phyloP scores from a whole-genome alignment of 1,140 invertebrate genomes.

The Drosophila athabasca region DNA sequence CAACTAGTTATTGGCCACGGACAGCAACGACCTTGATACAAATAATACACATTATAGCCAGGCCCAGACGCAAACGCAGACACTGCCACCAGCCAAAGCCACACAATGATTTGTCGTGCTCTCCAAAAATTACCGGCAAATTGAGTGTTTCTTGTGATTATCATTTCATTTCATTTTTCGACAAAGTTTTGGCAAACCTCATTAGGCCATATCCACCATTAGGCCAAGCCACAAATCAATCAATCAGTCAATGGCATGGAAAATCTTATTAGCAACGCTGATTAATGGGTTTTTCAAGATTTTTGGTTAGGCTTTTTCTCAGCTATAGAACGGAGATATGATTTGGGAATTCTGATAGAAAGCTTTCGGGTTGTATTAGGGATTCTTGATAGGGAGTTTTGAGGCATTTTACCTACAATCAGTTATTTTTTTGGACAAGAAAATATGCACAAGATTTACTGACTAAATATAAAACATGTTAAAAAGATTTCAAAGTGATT shows the following conservation, averaged over 20 bases:
- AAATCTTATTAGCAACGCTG: slow-evolving; percentile 50
- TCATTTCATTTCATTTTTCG: slow-evolving; percentile 33
- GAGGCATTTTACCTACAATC: too few relatives aligned
- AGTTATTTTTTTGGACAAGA: too few relatives aligned
- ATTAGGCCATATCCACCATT: slow-evolving; percentile 50
- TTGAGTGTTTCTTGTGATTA: slow-evolving; percentile 43
- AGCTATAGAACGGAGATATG: neutral
- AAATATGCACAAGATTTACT: too few relatives aligned
- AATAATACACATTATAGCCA: slow-evolving; percentile 26
- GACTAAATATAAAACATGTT: too few relatives aligned
- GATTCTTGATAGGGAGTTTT: too few relatives aligned
- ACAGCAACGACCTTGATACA: slow-evolving; percentile 65
- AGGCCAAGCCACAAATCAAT: slow-evolving; percentile 45
- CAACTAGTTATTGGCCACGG: slow-evolving; percentile 52
- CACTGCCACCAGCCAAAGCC: neutral
- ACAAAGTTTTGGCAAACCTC: slow-evolving; percentile 56
- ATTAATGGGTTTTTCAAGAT: slow-evolving; percentile 30
- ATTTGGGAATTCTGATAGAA: neutral
- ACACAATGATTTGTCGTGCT: slow-evolving; percentile 52
- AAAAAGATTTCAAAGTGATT: too few relatives aligned
- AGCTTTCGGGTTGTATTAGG: neutral
- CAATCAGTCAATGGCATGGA: slow-evolving; percentile 58
- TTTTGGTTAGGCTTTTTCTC: neutral
- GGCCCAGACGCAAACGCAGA: slow-evolving; percentile 6
- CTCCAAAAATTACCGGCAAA: slow-evolving; percentile 46